Base-by-base conservation (phyloP, 2,888 invertebrate species). In the Sialis lutaria region DNA sequence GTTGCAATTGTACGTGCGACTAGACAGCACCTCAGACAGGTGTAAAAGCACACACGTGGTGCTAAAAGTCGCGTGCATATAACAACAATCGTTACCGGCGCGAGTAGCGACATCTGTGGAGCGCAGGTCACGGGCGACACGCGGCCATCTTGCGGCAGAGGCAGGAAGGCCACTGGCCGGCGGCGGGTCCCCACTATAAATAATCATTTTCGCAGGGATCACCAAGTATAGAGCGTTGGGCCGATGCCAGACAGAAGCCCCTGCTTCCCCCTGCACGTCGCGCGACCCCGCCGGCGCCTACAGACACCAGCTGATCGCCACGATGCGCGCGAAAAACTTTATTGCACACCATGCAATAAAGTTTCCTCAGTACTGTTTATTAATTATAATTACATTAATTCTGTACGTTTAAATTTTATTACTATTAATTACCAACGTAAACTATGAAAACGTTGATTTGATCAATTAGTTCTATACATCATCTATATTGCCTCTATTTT, bases 171-270 rank as follows among this genome's bases (percentile, higher is more conserved):
- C 67, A 71, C 69, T 69, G 69, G 67, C 67, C 68, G 67, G 63
- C 63, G 63, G 61, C 63, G 63, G 64, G 61, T 64, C 61, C 62
- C 63, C 63, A 69, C 77, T 79, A 79, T 77, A 75, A 79, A 79
- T 79, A 79, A 73, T 72, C 67, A 67, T 69, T 68, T 72, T 70
- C 72, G 60, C 72, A 68, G 69, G 70, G 73, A 83, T 82, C 79
- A 78, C 83, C 84, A 82, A 85, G 82, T 85, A 83, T 85, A 85
- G 84, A 75, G 77, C 74, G 76, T 81, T 85, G 85, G 85, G 79
- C 63, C 53, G 56, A 51, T 69, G 83, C 84, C 84, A 84, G 75
- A 64, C 65, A 66, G 22, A 22, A 22, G 22, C 22, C 22, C 22
- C 22, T 22, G 22, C 43, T 43, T 32, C 31, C 12, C 12, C 31